Evolutionary conservation across 1,140 invertebrate genomes (phyloP).

Genomic region (Cherax quadricarinatus): DNA sequence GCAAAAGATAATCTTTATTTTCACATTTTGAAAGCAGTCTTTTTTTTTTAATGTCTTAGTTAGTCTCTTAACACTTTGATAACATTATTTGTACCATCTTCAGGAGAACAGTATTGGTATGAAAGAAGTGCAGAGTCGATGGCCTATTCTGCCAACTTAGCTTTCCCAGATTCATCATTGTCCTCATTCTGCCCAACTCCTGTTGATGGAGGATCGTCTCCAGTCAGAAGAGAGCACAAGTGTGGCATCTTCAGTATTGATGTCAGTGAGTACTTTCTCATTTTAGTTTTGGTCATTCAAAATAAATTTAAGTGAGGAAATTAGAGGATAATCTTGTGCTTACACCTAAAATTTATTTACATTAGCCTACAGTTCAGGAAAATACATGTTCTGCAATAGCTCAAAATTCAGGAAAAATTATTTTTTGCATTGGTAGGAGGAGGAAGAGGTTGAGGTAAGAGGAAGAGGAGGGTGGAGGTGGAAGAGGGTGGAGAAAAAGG

Average conservation of each 20-base stretch:
- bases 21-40: too few species aligned
- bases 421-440: too few species aligned
- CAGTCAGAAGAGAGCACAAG: constrained; percentile 59
- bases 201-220: constrained; percentile 66
- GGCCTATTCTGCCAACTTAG: constrained; percentile 70
- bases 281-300: not conserved
- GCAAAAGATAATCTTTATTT: too few species aligned
- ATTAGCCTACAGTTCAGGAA: too few species aligned
- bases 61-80: too few species aligned
- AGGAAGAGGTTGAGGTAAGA: too few species aligned
- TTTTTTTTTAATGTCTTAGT: too few species aligned
- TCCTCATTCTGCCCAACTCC: constrained; percentile 68
- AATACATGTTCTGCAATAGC: too few species aligned
- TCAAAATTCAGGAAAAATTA: too few species aligned
- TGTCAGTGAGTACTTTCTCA: constrained; percentile 65
- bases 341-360: too few species aligned
- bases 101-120: constrained; percentile 71
- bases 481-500: too few species aligned
- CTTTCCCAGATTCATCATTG: constrained; percentile 69
- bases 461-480: too few species aligned
- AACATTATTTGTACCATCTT: not conserved
- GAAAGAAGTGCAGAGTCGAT: constrained; percentile 71
- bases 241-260: constrained; percentile 75
- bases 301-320: not conserved
- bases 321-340: not conserved